These are phyloP conservation scores for Solen grandis DNA, from an alignment of 1,140 invertebrate species.

Conservation along the genomic window DNA sequence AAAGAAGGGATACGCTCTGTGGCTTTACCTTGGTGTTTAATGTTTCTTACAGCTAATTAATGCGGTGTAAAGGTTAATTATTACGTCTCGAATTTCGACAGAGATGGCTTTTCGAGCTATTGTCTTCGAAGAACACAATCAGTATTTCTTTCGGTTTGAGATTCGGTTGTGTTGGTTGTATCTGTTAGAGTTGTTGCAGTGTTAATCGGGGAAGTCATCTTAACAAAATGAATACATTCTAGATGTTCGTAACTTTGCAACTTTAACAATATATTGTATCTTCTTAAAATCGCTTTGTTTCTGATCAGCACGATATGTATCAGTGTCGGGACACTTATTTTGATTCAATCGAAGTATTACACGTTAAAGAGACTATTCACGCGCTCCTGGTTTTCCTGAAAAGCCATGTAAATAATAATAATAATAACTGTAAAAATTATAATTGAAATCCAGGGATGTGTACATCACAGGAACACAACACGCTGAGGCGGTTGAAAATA, in stretches of 20 bases:
- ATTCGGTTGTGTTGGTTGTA: not conserved
- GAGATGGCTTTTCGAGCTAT: not conserved
- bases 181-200: not conserved
- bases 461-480: not conserved
- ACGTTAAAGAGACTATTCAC: conserved; percentile 45
- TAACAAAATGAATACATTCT: conserved; percentile 16
- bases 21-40: not conserved
- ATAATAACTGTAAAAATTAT: not conserved
- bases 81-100: conserved; percentile 10
- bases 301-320: too few species aligned
- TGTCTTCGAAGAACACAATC: not conserved
- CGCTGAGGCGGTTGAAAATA: not conserved
- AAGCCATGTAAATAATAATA: too few species aligned
- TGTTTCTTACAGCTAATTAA: conserved; percentile 38
- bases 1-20: conserved; percentile 8
- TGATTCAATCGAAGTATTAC: conserved; percentile 19
- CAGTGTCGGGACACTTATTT: too few species aligned
- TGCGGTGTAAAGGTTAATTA: conserved; percentile 32
- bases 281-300: too few species aligned
- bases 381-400: not conserved
- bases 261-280: too few species aligned
- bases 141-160: not conserved
- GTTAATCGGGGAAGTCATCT: not conserved
- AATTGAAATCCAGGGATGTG: not conserved
- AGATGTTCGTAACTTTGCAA: conserved; percentile 50